Evolutionary conservation across 2,113 vertebrate genomes (phyloP).

Genomic region (Vulpes lagopus): DNA sequence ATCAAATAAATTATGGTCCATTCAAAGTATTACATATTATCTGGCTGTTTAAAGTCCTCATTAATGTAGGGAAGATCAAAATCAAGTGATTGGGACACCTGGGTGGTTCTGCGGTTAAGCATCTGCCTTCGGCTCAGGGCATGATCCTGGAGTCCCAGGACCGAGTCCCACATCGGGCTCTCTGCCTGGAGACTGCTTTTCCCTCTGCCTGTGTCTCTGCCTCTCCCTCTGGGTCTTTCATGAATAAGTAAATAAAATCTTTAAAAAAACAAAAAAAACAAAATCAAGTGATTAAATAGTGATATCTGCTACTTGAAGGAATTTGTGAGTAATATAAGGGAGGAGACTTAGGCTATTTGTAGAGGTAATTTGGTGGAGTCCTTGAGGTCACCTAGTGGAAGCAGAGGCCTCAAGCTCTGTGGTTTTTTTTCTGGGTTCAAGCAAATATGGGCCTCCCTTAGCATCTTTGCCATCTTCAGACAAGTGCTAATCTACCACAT

Average conservation of each 20-base stretch:
- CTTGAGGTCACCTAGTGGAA: not conserved
- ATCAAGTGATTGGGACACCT: not conserved
- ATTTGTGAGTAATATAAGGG: not conserved
- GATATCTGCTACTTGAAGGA: not conserved
- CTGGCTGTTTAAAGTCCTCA: not conserved
- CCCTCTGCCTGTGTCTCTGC: too few relatives aligned
- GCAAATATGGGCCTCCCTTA: not conserved
- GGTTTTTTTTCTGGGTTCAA: not conserved
- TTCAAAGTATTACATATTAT: not conserved
- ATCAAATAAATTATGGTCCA: not conserved
- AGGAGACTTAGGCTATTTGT: too few relatives aligned
- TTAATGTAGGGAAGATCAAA: conserved; percentile 31
- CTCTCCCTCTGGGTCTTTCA: too few relatives aligned
- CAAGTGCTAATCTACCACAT: not conserved
- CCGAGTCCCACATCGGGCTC: too few relatives aligned
- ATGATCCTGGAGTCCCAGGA: too few relatives aligned
- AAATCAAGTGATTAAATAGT: not conserved
- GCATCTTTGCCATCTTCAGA: not conserved
- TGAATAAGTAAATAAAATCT: too few relatives aligned
- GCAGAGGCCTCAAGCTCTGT: not conserved
- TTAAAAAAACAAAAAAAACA: too few relatives aligned
- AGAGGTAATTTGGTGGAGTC: not conserved
- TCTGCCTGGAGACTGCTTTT: too few relatives aligned
- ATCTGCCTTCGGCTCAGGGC: too few relatives aligned
- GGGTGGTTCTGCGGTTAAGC: too few relatives aligned